A percentile compares a stretch with the other conserved stretches of the same genome.
phyloP scores from a whole-genome alignment of 2,888 invertebrate species.

The Pyrrhia umbra region DNA sequence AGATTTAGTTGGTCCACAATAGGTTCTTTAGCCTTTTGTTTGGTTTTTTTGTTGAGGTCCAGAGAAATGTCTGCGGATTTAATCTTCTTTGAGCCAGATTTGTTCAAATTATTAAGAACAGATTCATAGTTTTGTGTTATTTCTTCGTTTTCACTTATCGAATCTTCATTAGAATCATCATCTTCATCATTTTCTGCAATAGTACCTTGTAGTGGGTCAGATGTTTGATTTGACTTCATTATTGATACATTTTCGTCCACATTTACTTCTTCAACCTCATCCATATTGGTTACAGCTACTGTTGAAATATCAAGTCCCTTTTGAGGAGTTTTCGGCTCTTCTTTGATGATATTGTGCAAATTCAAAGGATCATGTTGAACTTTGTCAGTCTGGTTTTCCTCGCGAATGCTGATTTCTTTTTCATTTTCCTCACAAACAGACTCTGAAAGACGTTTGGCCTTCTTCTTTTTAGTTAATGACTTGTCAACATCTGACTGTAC shows the following conservation, averaged over 20 bases:
- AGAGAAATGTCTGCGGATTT: slow-evolving; percentile 76
- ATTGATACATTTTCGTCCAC: slow-evolving; percentile 72
- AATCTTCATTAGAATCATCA: slow-evolving; percentile 60
- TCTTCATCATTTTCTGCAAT: slow-evolving; percentile 49
- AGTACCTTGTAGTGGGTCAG: slow-evolving; percentile 77
- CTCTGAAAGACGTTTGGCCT: slow-evolving; percentile 68
- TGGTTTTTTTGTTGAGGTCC: slow-evolving; percentile 74
- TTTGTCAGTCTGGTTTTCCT: slow-evolving; percentile 65
- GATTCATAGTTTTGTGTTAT: slow-evolving; percentile 82
- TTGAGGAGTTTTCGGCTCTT: slow-evolving; percentile 79
- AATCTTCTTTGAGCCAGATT: slow-evolving; percentile 63
- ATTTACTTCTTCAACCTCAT: slow-evolving; percentile 74
- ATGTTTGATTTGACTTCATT: slow-evolving; percentile 68
- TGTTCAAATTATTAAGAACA: slow-evolving; percentile 76
- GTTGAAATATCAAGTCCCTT: slow-evolving; percentile 73
- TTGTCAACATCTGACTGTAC: slow-evolving; percentile 57
- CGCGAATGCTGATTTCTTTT: slow-evolving; percentile 77
- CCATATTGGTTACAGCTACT: slow-evolving; percentile 68
- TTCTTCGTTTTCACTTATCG: slow-evolving; percentile 80
- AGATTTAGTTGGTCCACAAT: slow-evolving; percentile 83
- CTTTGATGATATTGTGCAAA: slow-evolving; percentile 68
- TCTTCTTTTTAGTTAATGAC: slow-evolving; percentile 62
- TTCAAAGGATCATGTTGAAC: slow-evolving; percentile 73
- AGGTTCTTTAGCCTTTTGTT: slow-evolving; percentile 68
- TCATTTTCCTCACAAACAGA: slow-evolving; percentile 75